Conservation (phyloP, 2,113 vertebrate species). For the Dolichallabes microphthalmus region DNA sequence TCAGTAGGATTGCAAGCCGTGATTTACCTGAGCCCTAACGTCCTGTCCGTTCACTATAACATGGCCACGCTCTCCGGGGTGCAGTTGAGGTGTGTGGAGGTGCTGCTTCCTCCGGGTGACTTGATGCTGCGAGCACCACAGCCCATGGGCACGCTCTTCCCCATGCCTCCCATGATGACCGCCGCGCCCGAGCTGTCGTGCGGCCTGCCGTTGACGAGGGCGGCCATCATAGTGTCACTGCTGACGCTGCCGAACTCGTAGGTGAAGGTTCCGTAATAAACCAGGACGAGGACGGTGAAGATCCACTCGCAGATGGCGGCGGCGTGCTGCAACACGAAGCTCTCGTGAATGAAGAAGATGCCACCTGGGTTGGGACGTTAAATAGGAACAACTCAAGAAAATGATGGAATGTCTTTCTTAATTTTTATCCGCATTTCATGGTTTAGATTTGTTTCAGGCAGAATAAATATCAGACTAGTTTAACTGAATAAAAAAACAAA, state of each 20-base stretch:
- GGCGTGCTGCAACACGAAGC: slow-evolving; percentile 82
- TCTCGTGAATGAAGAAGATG: slow-evolving; percentile 87
- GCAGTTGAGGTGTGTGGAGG: slow-evolving; percentile 88
- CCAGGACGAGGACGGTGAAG: slow-evolving; percentile 85
- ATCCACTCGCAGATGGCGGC: slow-evolving; percentile 90
- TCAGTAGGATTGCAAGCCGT: background rate
- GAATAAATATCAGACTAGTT: background rate
- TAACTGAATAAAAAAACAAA: background rate
- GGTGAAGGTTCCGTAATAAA: slow-evolving; percentile 90
- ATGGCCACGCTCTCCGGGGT: slow-evolving; percentile 85
- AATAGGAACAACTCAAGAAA: slow-evolving; percentile 46
- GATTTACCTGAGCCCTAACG: slow-evolving; percentile 11
- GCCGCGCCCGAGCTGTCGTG: slow-evolving; percentile 62
- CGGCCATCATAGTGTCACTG: slow-evolving; percentile 82
- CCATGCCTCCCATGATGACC: slow-evolving; percentile 66
- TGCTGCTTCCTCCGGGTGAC: slow-evolving; percentile 82
- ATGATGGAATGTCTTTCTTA: background rate
- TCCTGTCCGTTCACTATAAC: slow-evolving; percentile 65
- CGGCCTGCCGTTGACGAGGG: slow-evolving; percentile 69
- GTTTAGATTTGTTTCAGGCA: background rate
- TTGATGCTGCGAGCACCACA: slow-evolving; percentile 77
- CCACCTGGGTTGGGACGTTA: slow-evolving; percentile 71
- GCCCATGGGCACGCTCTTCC: slow-evolving; percentile 61
- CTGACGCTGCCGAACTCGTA: slow-evolving; percentile 86
- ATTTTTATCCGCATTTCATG: background rate